These are phyloP conservation scores for Lycodopsis pacificus DNA, from an alignment of 2,797 vertebrate genomes.

Conservation along the genomic window DNA sequence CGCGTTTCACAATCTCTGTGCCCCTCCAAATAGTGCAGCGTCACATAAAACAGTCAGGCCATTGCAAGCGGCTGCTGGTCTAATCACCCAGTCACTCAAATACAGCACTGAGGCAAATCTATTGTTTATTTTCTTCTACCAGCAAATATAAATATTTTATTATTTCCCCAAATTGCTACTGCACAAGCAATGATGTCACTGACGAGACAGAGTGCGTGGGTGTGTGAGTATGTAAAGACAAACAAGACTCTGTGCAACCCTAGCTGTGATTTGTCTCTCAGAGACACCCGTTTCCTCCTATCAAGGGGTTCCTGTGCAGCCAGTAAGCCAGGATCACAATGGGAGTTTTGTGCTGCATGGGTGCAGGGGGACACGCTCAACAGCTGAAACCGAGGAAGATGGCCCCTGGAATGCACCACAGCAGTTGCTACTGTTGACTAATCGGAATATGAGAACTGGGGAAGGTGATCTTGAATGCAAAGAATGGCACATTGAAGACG, in stretches of 20 bases:
- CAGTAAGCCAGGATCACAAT: constrained; percentile 92
- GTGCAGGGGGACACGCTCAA: constrained; percentile 89
- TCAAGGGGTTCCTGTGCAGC: constrained; percentile 83
- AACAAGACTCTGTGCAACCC: constrained; percentile 80
- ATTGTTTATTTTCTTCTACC: constrained; percentile 29
- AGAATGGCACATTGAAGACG: constrained; percentile 97
- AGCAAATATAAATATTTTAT: constrained; percentile 28
- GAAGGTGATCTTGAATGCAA: constrained; percentile 98
- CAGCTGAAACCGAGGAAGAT: constrained; percentile 98
- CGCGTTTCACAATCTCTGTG: constrained; percentile 84
- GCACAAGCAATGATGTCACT: constrained; percentile 38
- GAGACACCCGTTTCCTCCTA: constrained; percentile 87
- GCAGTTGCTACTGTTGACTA: constrained; percentile 99
- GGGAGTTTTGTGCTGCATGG: constrained; percentile 90
- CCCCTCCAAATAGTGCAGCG: constrained; percentile 80
- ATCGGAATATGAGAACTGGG: constrained; percentile 98
- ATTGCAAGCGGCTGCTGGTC: constrained; percentile 71
- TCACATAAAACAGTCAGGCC: constrained; percentile 82
- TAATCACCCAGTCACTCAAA: constrained; percentile 29
- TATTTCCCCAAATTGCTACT: constrained; percentile 12
- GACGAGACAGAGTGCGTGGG: constrained; percentile 51
- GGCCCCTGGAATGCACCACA: constrained; percentile 94
- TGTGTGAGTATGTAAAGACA: constrained; percentile 66
- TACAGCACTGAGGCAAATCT: not conserved
- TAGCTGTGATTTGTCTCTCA: constrained; percentile 85